Conservation (phyloP, 2,888 invertebrate species). For the Branchellion lobata region DNA sequence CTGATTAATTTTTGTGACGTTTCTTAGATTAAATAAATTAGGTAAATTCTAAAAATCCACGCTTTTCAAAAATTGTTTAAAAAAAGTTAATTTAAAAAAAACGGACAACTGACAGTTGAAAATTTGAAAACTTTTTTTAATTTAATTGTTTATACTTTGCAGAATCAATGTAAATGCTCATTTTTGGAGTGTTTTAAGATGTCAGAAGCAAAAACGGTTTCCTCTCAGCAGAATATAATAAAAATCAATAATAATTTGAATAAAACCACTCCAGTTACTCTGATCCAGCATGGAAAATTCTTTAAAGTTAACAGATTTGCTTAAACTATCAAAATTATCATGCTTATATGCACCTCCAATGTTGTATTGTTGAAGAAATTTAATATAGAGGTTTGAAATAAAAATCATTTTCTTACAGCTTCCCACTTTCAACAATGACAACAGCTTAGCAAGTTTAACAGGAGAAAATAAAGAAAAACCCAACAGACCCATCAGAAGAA, state of each 20-base stretch:
- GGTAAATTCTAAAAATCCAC: neutral
- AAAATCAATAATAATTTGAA: constrained; percentile 32
- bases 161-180: constrained; percentile 9
- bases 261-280: constrained; percentile 37
- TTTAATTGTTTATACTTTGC: neutral
- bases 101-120: neutral
- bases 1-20: neutral
- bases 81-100: constrained; percentile 5
- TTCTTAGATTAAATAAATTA: neutral
- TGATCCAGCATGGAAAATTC: constrained; percentile 40
- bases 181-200: constrained; percentile 23
- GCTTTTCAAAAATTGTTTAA: neutral
- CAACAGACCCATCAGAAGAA: constrained; percentile 28
- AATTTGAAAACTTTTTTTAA: neutral
- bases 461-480: constrained; percentile 30
- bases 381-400: too few relatives aligned
- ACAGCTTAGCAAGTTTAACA: neutral
- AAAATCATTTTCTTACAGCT: constrained; percentile 6
- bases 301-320: constrained; percentile 23
- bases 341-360: too few relatives aligned
- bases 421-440: neutral
- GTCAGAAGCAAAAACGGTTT: constrained; percentile 33
- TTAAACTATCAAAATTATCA: neutral
- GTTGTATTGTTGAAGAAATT: too few relatives aligned
- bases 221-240: constrained; percentile 30